Percentiles rank a stretch among this genome's conserved stretches.
These are phyloP conservation scores for Phyllotis vaccarum DNA, from an alignment of 2,797 vertebrate species.

Conservation along the genomic window DNA sequence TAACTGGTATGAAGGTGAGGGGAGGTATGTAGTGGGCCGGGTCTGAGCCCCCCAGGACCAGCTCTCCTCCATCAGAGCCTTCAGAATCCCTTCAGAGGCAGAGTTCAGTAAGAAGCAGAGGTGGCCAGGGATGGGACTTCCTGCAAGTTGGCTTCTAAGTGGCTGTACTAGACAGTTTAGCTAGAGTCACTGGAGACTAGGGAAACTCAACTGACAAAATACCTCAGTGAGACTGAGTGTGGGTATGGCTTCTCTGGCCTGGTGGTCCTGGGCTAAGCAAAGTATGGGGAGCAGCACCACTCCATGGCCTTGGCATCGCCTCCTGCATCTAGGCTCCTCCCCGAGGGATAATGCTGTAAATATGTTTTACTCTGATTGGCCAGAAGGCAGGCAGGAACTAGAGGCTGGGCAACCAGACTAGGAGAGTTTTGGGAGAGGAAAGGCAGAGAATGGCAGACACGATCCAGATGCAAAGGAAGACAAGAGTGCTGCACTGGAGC, in stretches of 20 bases:
- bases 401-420: too few species aligned
- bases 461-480: too few species aligned
- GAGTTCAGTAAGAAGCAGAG: not conserved
- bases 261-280: not conserved
- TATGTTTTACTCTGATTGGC: too few species aligned
- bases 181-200: not conserved
- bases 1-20: slow-evolving; percentile 92
- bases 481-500: too few species aligned
- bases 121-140: not conserved
- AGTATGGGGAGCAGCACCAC: not conserved
- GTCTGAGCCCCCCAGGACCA: slow-evolving; percentile 92
- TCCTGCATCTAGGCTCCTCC: not conserved
- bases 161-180: not conserved
- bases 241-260: not conserved
- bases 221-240: not conserved
- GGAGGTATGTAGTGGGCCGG: slow-evolving; percentile 91
- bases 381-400: too few species aligned
- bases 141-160: not conserved
- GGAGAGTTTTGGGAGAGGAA: too few species aligned
- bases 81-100: slow-evolving; percentile 84
- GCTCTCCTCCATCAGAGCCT: slow-evolving; percentile 90
- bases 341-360: too few species aligned
- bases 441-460: too few species aligned
- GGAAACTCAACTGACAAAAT: not conserved
- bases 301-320: not conserved